Conservation (phyloP, 92 coral and sea anemone species). For the Palythoa grandis region DNA sequence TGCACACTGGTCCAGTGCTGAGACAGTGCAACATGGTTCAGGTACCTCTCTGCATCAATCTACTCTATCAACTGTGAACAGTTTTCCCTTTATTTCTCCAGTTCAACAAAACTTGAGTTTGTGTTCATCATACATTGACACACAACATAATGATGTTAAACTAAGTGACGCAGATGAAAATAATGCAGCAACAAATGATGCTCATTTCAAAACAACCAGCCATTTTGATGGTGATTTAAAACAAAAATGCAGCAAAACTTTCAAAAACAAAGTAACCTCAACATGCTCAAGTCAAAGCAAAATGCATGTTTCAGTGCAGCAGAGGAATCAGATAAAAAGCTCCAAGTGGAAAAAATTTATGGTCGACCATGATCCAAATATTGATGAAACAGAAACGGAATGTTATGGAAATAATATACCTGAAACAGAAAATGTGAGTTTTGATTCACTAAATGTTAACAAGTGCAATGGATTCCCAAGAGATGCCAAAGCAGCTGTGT, state of each 20-base stretch:
- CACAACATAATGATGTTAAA: neutral
- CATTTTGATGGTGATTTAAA: neutral
- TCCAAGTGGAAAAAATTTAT: conserved; percentile 58
- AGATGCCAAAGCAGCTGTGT: too few species aligned
- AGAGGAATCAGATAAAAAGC: neutral
- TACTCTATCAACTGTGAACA: neutral
- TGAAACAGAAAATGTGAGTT: neutral
- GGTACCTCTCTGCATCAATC: neutral
- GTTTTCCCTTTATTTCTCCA: neutral
- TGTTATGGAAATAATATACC: neutral
- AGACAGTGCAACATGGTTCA: neutral
- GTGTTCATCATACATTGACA: neutral
- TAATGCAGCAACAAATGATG: neutral
- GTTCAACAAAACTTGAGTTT: neutral
- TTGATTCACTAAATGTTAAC: neutral
- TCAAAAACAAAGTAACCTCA: neutral
- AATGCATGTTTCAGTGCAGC: neutral
- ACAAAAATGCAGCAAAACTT: neutral
- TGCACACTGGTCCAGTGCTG: neutral
- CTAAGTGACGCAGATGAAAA: neutral
- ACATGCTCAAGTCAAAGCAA: neutral
- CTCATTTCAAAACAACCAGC: neutral
- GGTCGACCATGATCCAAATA: neutral
- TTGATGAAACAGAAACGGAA: conserved; percentile 12
- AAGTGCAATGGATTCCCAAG: neutral